Conservation (phyloP, 2,888 invertebrate genomes). For the Macrophya alboannulata region DNA sequence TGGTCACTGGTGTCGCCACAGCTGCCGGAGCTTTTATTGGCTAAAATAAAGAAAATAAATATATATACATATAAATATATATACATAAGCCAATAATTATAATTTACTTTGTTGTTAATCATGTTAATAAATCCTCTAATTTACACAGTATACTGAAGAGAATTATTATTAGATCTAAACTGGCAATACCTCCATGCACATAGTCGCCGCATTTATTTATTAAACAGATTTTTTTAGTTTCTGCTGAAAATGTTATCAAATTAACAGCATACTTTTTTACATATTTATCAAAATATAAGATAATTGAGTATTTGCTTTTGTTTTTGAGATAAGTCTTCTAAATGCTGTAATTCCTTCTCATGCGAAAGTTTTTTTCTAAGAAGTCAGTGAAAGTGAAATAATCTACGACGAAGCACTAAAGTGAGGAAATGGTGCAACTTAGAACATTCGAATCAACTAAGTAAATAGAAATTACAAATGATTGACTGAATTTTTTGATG, state of each 20-base stretch:
- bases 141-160: conserved; percentile 4
- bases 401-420: background rate
- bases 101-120: background rate
- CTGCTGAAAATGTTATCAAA: background rate
- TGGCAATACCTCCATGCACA: background rate
- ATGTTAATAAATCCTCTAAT: conserved; percentile 39
- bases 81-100: conserved; percentile 8
- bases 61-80: conserved; percentile 16
- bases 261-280: background rate
- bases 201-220: background rate
- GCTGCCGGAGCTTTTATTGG: conserved; percentile 91
- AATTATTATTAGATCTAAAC: background rate
- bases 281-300: background rate
- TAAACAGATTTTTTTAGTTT: background rate
- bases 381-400: background rate
- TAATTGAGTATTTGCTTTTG: background rate
- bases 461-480: background rate
- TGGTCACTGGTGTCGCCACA: conserved; percentile 91
- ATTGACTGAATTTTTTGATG: no score
- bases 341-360: background rate
- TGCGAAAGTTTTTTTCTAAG: background rate
- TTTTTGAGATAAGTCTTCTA: background rate
- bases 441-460: background rate
- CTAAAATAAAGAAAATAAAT: conserved; percentile 70
- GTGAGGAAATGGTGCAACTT: background rate